Evolutionary conservation across 2,797 vertebrate species (phyloP), one percentile per base, ranked within the genome.

Genomic region (Hozukius guyotensis): DNA sequence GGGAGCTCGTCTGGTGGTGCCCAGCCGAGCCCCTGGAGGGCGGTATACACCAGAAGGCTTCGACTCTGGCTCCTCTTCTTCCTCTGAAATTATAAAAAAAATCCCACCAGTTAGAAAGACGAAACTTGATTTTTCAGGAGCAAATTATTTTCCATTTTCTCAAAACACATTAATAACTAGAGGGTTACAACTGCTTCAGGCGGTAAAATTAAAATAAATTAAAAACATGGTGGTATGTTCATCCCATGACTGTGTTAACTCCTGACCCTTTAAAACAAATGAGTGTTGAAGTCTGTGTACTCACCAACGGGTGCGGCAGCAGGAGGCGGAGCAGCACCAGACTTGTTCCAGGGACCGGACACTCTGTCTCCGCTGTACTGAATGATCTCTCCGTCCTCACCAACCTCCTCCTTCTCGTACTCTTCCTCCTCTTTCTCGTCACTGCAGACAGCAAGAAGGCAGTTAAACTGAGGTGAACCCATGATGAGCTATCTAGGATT

Each of bases 351-450:
- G 63, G 98, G 98, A 59, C 99, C 98, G 27, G 96, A 97, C 59
- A 97, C 80, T 85, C 96, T 97, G 80, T 99, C 98, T 73, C 96
- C 57, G 64, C 95, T 94, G 67, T 97, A 93, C 71, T 96, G 89
- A 72, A 96, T 95, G 83, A 98, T 97, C 92, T 99, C 98, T 86
- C 97, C 99, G 8, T 95, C 97, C 76, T 97, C 97, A 7, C 97
- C 96, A 0, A 97, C 95, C 88, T 99, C 99, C 92, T 99, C 98
- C 80, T 97, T 98, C 83, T 99, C 98, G 75, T 95, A 96, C 27
- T 99, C 98, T 75, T 99, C 98, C 75, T 99, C 98, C 75, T 99
- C 98, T 78, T 96, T 98, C 94, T 99, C 98, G 77, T 99, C 99
- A 24, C 90, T 94, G 74, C 29, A 70, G 78, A 80, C 20, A 81